phyloP scores from a whole-genome alignment of 2,113 vertebrate genomes.

The Scalopus aquaticus region DNA sequence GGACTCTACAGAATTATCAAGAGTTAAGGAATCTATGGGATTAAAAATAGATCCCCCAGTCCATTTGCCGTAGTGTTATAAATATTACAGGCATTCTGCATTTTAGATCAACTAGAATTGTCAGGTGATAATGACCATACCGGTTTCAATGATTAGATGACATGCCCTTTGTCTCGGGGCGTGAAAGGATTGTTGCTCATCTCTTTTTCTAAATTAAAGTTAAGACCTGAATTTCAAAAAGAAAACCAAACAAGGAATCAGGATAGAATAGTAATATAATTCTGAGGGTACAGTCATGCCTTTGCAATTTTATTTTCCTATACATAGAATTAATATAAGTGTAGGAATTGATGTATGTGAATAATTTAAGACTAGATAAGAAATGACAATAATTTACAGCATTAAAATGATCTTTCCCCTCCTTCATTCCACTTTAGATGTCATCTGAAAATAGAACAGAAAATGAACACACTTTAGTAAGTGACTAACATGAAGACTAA shows the following conservation, averaged over 20 bases:
- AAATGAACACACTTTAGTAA: background rate
- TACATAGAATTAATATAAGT: background rate
- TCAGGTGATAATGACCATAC: conserved; percentile 38
- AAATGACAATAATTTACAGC: background rate
- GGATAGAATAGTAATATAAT: background rate
- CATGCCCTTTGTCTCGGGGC: background rate
- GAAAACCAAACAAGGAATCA: background rate
- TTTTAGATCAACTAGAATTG: conserved; percentile 52
- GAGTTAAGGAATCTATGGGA: background rate
- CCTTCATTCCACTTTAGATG: background rate
- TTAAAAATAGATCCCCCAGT: background rate
- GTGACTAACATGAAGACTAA: background rate
- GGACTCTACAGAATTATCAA: background rate
- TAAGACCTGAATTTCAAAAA: conserved; percentile 29
- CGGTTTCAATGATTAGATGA: background rate
- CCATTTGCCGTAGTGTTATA: conserved; percentile 13
- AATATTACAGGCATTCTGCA: conserved; percentile 12
- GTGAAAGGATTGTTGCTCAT: background rate
- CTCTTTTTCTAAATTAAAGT: conserved; percentile 65
- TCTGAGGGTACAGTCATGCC: background rate
- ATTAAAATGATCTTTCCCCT: background rate
- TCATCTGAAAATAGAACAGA: conserved; percentile 31
- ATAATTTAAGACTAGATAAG: conserved; percentile 20
- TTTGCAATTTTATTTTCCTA: conserved; percentile 31
- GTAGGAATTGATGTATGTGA: background rate